These are phyloP conservation scores for Pitta sordida DNA, from an alignment of 2,113 vertebrate species.

Conservation along the genomic window DNA sequence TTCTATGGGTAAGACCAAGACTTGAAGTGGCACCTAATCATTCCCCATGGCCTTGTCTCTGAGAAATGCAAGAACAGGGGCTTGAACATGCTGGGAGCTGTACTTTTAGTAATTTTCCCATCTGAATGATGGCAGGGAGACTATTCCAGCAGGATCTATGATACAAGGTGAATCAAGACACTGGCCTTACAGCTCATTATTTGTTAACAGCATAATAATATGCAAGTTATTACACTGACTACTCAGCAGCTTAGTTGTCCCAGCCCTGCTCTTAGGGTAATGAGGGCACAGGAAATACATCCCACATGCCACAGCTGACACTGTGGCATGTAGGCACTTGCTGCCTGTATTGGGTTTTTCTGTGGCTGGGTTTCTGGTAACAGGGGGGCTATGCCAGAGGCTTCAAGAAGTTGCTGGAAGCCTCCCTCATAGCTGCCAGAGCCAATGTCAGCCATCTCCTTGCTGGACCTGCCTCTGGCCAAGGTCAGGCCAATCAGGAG, in stretches of 20 bases:
- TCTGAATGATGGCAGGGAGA: neutral
- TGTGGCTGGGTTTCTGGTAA: too few relatives aligned
- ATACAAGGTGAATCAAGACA: neutral
- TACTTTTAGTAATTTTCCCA: neutral
- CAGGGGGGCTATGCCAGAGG: too few relatives aligned
- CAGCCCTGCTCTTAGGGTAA: neutral
- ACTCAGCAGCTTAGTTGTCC: neutral
- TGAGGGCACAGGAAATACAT: neutral
- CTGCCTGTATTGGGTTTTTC: too few relatives aligned
- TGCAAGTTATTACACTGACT: neutral
- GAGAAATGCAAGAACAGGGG: neutral
- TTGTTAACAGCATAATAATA: neutral
- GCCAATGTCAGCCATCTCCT: too few relatives aligned
- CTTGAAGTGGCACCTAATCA: neutral
- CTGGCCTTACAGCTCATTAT: neutral
- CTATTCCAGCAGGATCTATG: neutral
- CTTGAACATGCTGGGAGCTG: neutral
- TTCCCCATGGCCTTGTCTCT: rapidly evolving
- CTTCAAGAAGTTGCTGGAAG: too few relatives aligned
- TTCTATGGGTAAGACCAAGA: neutral
- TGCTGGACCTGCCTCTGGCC: too few relatives aligned
- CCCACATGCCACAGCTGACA: neutral
- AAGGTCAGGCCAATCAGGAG: too few relatives aligned
- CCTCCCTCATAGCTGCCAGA: too few relatives aligned
- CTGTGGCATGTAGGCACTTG: neutral